Evolutionary conservation across 2,888 invertebrate genomes (phyloP).

Genomic region (Zhengitettix transpicula): DNA sequence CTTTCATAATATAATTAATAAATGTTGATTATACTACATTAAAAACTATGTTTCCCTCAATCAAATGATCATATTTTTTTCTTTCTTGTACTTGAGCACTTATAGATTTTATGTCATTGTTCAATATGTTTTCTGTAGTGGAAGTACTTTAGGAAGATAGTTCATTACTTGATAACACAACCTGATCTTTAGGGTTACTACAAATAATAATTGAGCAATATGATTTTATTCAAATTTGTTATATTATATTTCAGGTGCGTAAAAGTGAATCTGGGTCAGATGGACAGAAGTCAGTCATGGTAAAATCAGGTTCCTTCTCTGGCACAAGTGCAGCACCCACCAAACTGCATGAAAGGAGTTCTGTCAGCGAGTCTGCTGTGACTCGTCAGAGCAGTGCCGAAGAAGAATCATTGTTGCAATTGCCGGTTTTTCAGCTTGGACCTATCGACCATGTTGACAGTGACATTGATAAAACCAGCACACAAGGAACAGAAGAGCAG

Average conservation of each 20-base stretch:
- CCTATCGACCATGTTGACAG: conserved; percentile 26
- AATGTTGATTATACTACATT: too few relatives aligned
- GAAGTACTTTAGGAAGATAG: too few relatives aligned
- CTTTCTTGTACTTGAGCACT: too few relatives aligned
- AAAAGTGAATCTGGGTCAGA: conserved; percentile 43
- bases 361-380: conserved; percentile 47
- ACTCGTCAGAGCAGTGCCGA: conserved; percentile 27
- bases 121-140: too few relatives aligned
- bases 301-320: conserved; percentile 61
- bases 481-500: conserved; percentile 38
- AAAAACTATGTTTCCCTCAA: too few relatives aligned
- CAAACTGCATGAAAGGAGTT: conserved; percentile 25
- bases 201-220: not conserved
- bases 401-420: conserved; percentile 32
- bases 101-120: too few relatives aligned
- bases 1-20: too few relatives aligned
- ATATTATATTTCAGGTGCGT: conserved; percentile 22
- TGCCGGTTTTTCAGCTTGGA: conserved; percentile 19
- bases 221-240: not conserved
- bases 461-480: conserved; percentile 10
- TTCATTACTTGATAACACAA: too few relatives aligned
- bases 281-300: conserved; percentile 26
- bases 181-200: too few relatives aligned
- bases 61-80: too few relatives aligned
- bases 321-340: conserved; percentile 28